Base-by-base conservation (phyloP, 2,797 vertebrate genomes). In the Argyrosomus regius region DNA sequence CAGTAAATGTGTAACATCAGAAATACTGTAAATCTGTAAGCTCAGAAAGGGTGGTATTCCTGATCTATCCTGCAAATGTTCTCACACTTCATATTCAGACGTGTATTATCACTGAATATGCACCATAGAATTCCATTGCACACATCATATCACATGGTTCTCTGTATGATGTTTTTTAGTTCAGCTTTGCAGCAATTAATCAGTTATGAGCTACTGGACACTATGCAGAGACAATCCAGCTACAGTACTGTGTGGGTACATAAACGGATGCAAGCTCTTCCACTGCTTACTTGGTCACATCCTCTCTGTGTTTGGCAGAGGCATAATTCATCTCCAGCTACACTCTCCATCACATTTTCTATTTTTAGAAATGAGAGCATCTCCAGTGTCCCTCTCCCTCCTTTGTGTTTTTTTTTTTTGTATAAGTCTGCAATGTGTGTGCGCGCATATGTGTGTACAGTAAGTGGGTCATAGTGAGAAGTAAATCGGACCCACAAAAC, bases 281-380 rank as follows among this genome's bases (percentile, higher is more conserved):
- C 62, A 48, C 61, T 3, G 57, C 54, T 17, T 5, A 57, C 82
- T 63, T 57, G 66, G 75, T 76, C 84, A 77, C 64, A 67, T 81
- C 81, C 71, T 53, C 43, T 70, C 77, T 78, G 77, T 12, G 56
- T 78, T 75, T 82, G 75, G 70, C 85, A 82, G 65, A 75, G 73
- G 41, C 77, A 85, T 86, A 81, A 87, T 75, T 91, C 82, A 88
- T 83, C 79, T 89, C 71, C 79, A 58, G 56, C 75, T 74, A 69
- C 87, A 65, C 78, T 74, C 78, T 77, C 78, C 82, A 88, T 80
- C 81, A 88, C 53, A 63, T 67, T 26, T 79, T 77, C 89, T 93
- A 93, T 91, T 89, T 83, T 90, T 90, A 89, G 92, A 91, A 89
- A 85, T 49, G 45, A 72, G 87, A 90, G 74, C 87, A 80, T 90